These are phyloP conservation scores for Scaptomyza hsui DNA, from an alignment of 1,140 invertebrate species.

Conservation along the genomic window DNA sequence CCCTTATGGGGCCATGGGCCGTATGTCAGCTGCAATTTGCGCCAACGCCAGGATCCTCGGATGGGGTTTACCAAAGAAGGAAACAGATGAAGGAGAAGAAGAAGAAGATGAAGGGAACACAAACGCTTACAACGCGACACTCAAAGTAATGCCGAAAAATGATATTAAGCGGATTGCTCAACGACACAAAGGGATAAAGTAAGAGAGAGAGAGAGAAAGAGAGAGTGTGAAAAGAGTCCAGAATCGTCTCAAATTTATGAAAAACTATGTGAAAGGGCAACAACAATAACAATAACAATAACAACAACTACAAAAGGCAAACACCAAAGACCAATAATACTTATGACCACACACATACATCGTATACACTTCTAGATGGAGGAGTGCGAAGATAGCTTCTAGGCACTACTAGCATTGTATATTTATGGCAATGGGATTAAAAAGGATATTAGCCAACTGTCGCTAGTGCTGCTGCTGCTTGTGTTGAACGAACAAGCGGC, in stretches of 20 bases:
- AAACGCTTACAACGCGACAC: constrained; percentile 25
- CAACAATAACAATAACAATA: constrained; percentile 8
- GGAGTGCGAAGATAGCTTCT: constrained; percentile 20
- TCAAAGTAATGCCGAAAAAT: constrained; percentile 77
- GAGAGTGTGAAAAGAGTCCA: neutral
- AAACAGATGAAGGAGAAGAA: constrained; percentile 1
- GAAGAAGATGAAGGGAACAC: constrained; percentile 1
- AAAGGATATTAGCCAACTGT: constrained; percentile 70
- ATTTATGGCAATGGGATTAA: constrained; percentile 69
- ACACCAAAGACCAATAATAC: constrained; percentile 54
- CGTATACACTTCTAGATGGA: no score
- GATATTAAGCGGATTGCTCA: constrained; percentile 74
- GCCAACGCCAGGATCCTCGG: constrained; percentile 14
- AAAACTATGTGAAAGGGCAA: constrained; percentile 52
- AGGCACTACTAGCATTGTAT: constrained; percentile 62
- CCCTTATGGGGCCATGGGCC: constrained; percentile 7
- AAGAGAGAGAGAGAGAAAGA: neutral
- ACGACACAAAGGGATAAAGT: constrained; percentile 10
- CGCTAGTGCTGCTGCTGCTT: constrained; percentile 10
- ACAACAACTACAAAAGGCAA: constrained; percentile 14
- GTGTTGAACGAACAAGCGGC: constrained; percentile 36
- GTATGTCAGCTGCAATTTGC: constrained; percentile 44
- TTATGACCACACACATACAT: constrained; percentile 34
- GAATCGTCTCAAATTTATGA: constrained; percentile 60
- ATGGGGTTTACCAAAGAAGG: constrained; percentile 10